These are phyloP conservation scores for Passer domesticus DNA, from an alignment of 2,113 vertebrate genomes.

Conservation along the genomic window DNA sequence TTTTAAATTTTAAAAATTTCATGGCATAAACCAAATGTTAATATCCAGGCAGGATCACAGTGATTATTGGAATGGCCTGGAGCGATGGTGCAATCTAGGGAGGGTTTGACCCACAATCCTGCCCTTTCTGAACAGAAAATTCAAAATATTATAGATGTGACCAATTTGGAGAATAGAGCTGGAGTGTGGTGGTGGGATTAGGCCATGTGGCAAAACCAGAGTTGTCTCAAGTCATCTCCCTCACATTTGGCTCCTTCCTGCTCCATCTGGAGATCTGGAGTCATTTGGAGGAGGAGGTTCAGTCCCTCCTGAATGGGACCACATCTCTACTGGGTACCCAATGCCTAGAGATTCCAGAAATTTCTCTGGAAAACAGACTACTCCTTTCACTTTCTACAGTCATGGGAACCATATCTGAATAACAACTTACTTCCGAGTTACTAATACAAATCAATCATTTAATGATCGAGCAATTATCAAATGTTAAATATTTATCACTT, in stretches of 20 bases:
- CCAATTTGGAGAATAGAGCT: background rate
- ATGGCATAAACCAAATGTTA: background rate
- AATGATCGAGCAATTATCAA: background rate
- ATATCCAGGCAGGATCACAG: background rate
- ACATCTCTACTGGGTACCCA: background rate
- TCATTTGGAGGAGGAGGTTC: background rate
- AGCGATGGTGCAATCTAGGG: background rate
- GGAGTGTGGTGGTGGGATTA: background rate
- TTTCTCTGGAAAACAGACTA: background rate
- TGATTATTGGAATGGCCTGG: background rate
- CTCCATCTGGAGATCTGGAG: background rate
- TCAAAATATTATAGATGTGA: background rate
- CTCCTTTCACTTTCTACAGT: background rate
- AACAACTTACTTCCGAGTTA: background rate
- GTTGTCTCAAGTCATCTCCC: background rate
- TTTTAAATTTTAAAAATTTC: background rate
- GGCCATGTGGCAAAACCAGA: background rate
- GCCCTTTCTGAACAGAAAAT: background rate
- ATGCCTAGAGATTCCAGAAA: background rate
- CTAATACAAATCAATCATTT: accelerated
- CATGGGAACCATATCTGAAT: background rate
- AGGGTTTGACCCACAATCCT: background rate
- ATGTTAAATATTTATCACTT: background rate
- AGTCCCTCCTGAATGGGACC: background rate
- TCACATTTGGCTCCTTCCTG: background rate